Base-by-base conservation (phyloP, 1,140 invertebrate genomes). In the Gonioctena quinquepunctata region DNA sequence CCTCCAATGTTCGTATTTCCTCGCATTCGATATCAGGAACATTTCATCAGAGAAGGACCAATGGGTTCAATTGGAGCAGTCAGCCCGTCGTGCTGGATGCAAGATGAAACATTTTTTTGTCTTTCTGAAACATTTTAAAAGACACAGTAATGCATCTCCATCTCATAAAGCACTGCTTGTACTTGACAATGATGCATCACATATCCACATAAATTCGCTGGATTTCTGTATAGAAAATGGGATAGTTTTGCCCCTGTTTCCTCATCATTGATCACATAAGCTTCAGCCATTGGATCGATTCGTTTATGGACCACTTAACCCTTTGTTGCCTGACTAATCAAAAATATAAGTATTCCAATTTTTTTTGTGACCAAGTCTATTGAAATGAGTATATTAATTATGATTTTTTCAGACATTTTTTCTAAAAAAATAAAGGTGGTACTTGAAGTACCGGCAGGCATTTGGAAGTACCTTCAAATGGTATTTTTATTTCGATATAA, bases 241-340 rank as follows among this genome's bases (percentile, higher is more conserved):
- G 13, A 71, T 84, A 13, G 68, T 71, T 25, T 64, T 83, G 26
- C 57, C 83, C 13, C 81, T 73, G 27, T 73, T 83, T 69, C 80
- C 67, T 7, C 80, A 81, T 28, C 82, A 83, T 66, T 79, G 28
- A 7, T 33, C 28, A 7, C 28, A 33, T 13, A 33, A 33, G n/a
- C 28, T 33, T 11, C 28, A 33, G 28, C 28, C 82, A 11, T 66
- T 83, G 22, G 83, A 84, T 70, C 16, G 69, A 21, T 22, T 52
- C 6, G 63, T 70, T n/a, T 70, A 66, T 23, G 80, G 78, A 4
- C 79, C 84, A 16, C 80, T 86, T 4, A 86, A 85, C n/a, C n/a
- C n/a, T n/a, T n/a, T n/a, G n/a, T n/a, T n/a, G n/a, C n/a, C n/a
- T n/a, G n/a, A n/a, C n/a, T n/a, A n/a, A n/a, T n/a, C n/a, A n/a